These are phyloP conservation scores for Cartodere bifasciata DNA, from an alignment of 2,888 invertebrate species.

Conservation along the genomic window DNA sequence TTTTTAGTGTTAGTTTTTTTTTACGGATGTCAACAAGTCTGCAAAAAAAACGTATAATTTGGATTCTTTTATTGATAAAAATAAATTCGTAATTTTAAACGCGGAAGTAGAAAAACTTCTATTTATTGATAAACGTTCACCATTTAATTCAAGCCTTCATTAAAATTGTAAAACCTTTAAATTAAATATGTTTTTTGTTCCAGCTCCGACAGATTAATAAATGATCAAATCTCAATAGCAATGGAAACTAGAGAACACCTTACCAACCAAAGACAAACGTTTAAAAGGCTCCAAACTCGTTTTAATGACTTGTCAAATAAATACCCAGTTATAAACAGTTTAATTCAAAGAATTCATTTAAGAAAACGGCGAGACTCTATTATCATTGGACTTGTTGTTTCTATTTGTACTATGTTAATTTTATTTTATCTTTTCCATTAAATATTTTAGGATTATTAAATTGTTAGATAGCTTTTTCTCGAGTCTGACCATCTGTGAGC, in stretches of 20 bases:
- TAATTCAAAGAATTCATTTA: constrained; percentile 86
- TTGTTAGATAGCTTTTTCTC: too few species aligned
- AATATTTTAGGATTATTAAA: too few species aligned
- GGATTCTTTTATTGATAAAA: too few species aligned
- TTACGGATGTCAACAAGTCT: too few species aligned
- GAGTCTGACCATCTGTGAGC: too few species aligned
- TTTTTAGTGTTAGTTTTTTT: too few species aligned
- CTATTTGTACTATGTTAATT: constrained; percentile 79
- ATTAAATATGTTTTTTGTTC: constrained; percentile 23
- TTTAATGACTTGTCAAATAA: constrained; percentile 85
- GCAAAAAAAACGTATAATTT: too few species aligned
- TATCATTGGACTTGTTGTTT: constrained; percentile 79
- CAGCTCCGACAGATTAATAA: constrained; percentile 85
- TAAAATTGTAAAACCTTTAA: too few species aligned
- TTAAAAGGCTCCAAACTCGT: constrained; percentile 82
- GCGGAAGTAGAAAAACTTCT: too few species aligned
- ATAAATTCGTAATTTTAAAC: too few species aligned
- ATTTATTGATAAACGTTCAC: too few species aligned
- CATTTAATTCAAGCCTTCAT: too few species aligned
- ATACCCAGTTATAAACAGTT: constrained; percentile 73
- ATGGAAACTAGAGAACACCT: constrained; percentile 94
- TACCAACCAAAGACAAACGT: constrained; percentile 72
- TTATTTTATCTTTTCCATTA: constrained; percentile 67
- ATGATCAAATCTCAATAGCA: constrained; percentile 95
- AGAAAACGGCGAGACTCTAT: constrained; percentile 90